Base-by-base conservation (phyloP, 2,888 invertebrate genomes). In the Trilocha varians region DNA sequence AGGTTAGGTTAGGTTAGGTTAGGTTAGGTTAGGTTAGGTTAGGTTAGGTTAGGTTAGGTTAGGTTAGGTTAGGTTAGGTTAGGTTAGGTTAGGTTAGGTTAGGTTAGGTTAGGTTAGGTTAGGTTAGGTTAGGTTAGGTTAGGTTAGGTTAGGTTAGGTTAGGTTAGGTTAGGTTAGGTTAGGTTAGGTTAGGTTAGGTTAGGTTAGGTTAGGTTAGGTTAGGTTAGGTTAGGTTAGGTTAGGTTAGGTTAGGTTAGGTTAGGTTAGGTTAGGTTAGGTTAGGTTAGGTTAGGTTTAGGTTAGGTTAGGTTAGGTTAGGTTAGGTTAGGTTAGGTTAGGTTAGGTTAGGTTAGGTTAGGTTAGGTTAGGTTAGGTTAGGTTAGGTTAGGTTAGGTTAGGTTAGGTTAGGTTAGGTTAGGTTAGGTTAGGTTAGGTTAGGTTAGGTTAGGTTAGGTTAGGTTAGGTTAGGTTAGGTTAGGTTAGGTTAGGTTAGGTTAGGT, bases 211-310 rank as follows among this genome's bases (percentile, higher is more conserved):
- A 38, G 48, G 48, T 45, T 45, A 45, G 43, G 47, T 49, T 48
- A 46, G 49, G 46, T 50, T 48, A 44, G 47, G 48, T 47, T 50
- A 48, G 48, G 51, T 48, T 52, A 46, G 47, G 49, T 50, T 51
- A 44, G 48, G 50, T 50, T 52, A 44, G 51, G 57, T 53, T 51
- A 48, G 55, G 55, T 52, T 52, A 50, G 50, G 49, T 53, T 45
- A 45, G 53, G 48, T 51, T 53, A 44, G 53, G 53, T 48, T 49
- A 43, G 48, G 48, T 44, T 48, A 42, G 49, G 55, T 44, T 54
- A 45, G 48, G 54, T 43, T 49, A 46, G 46, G 48, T 48, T 49
- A 46, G 49, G 48, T n/a, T 49, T 48, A 43, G 48, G 49, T 45
- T 44, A 45, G 47, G 48, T 50, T 38, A 40, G 47, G 44, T 48